Percentiles rank a stretch among this genome's conserved stretches.
Evolutionary conservation across 1,140 invertebrate species (phyloP).

Genomic region (Bombus confusus): DNA sequence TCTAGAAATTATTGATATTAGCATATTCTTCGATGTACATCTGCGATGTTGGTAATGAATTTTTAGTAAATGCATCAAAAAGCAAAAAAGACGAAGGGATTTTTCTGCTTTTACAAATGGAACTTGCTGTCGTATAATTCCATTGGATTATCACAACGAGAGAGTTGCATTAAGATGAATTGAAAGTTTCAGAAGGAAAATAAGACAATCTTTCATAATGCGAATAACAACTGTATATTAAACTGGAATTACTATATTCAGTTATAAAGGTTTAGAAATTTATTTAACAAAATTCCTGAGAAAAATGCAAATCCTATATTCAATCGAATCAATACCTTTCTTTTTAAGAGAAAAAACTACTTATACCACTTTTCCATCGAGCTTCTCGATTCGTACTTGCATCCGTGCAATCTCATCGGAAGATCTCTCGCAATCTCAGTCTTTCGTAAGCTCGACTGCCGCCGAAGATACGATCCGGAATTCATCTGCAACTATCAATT

Average conservation of each 20-base stretch:
- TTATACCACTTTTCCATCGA: too few species aligned
- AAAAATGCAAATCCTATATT: too few species aligned
- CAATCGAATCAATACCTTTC: neutral
- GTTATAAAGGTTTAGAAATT: too few species aligned
- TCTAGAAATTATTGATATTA: too few species aligned
- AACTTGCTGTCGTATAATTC: neutral
- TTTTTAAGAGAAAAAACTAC: neutral
- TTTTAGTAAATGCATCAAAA: neutral
- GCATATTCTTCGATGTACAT: too few species aligned
- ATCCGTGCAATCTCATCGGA: neutral
- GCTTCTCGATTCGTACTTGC: neutral
- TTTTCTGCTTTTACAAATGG: neutral
- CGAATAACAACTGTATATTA: too few species aligned
- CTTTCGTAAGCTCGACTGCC: neutral
- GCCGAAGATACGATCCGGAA: neutral
- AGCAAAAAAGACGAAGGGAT: neutral
- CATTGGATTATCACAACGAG: neutral
- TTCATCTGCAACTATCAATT: slow-evolving; percentile 21
- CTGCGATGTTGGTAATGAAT: too few species aligned
- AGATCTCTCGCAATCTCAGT: neutral
- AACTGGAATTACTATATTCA: too few species aligned
- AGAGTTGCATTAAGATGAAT: neutral
- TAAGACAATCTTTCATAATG: too few species aligned
- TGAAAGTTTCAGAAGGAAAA: neutral
- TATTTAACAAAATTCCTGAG: too few species aligned